Percentiles rank a stretch among this genome's conserved stretches.
These are phyloP conservation scores for Bruchidius siliquastri DNA, from an alignment of 2,888 invertebrate genomes.

Conservation along the genomic window DNA sequence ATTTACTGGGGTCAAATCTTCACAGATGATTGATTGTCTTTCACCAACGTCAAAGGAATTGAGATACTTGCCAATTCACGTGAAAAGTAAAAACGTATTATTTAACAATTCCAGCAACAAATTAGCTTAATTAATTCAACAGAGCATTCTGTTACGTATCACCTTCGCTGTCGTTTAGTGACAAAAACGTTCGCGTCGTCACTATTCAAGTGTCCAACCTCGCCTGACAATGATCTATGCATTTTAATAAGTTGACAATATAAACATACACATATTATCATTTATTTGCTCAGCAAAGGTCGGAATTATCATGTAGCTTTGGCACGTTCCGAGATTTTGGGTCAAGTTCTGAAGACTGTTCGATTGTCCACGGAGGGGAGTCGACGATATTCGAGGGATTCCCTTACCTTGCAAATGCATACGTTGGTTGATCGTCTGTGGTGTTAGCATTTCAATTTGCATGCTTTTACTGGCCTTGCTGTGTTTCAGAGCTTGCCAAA, in stretches of 20 bases:
- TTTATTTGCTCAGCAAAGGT: background rate
- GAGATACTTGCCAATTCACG: too few species aligned
- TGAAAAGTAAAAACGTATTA: too few species aligned
- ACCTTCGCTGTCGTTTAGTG: background rate
- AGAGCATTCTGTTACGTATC: background rate
- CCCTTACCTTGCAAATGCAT: background rate
- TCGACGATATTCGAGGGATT: too few species aligned
- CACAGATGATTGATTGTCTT: too few species aligned
- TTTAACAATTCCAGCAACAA: background rate
- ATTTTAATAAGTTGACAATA: background rate
- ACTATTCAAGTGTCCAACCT: background rate
- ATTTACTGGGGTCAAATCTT: too few species aligned
- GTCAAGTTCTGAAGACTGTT: background rate
- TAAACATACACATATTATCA: background rate
- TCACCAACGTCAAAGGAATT: too few species aligned
- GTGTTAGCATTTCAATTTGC: background rate
- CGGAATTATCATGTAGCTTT: background rate
- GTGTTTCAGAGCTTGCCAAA: background rate
- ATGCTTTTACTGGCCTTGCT: background rate
- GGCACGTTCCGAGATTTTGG: background rate
- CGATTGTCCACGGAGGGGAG: background rate
- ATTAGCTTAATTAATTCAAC: background rate
- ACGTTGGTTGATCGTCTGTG: background rate
- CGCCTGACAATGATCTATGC: background rate
- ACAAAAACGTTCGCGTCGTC: background rate